Conservation (phyloP, 1,140 invertebrate genomes). For the Olivierus martensii region DNA sequence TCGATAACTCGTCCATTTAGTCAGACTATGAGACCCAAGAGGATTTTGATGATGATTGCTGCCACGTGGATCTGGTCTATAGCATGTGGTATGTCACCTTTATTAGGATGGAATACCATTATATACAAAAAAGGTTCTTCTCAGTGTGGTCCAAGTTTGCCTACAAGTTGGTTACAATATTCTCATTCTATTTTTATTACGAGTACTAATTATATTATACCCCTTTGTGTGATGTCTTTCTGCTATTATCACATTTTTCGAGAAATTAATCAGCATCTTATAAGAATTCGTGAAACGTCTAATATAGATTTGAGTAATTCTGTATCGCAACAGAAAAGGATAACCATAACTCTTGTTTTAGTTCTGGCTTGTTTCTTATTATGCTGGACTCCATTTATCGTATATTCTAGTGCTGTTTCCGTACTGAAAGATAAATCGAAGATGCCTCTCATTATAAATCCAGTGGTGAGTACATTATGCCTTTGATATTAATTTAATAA, state of each 20-base stretch:
- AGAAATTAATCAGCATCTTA: conserved; percentile 31
- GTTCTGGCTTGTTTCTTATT: conserved; percentile 33
- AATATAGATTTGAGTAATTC: conserved; percentile 11
- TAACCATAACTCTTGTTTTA: conserved; percentile 34
- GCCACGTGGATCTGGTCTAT: conserved; percentile 33
- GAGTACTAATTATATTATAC: conserved; percentile 26
- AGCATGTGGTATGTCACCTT: conserved; percentile 27
- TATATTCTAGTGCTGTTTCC: conserved; percentile 30
- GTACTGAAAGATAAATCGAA: conserved; percentile 24
- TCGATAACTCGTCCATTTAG: conserved; percentile 34
- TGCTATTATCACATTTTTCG: conserved; percentile 34
- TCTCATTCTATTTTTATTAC: conserved; percentile 30
- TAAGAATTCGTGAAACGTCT: conserved; percentile 4
- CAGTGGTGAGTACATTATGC: conserved; percentile 29
- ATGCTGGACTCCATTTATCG: conserved; percentile 33
- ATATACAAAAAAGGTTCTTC: conserved; percentile 31
- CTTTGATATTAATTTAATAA: too few relatives aligned
- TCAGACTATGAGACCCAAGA: conserved; percentile 26
- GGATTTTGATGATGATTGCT: conserved; percentile 32
- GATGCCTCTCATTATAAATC: conserved; percentile 29
- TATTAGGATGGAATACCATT: conserved; percentile 29
- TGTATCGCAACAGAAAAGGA: conserved; percentile 33
- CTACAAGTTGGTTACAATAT: conserved; percentile 22
- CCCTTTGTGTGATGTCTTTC: conserved; percentile 30
- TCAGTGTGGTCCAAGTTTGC: conserved; percentile 35